These are phyloP conservation scores for Labeo calbasu DNA, from an alignment of 2,797 vertebrate species.

Conservation along the genomic window DNA sequence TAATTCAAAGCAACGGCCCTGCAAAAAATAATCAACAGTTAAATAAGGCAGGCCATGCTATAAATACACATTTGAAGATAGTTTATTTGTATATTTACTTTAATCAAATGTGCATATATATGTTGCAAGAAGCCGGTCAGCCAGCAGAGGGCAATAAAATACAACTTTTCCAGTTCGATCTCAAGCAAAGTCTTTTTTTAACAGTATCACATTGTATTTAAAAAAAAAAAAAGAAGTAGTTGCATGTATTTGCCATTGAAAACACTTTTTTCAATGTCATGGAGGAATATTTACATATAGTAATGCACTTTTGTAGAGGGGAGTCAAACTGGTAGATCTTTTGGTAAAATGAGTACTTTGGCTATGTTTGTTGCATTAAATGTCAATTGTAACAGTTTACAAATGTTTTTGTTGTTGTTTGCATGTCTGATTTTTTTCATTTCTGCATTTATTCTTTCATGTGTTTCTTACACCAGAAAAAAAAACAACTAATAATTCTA, in stretches of 20 bases:
- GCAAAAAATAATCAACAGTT: not conserved
- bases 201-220: not conserved
- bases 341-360: not conserved
- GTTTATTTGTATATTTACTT: not conserved
- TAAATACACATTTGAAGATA: not conserved
- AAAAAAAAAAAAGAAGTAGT: not conserved
- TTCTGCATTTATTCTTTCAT: no score
- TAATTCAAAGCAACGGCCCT: not conserved
- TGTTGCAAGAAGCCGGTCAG: not conserved
- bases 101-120: not conserved
- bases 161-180: slow-evolving; percentile 49
- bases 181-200: slow-evolving; percentile 43
- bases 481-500: no score
- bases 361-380: not conserved
- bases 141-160: slow-evolving; percentile 60
- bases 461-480: no score
- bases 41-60: not conserved
- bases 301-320: not conserved
- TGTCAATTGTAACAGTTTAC: not conserved
- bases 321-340: not conserved
- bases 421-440: no score
- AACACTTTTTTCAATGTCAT: not conserved
- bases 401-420: not conserved
- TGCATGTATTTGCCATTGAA: not conserved
- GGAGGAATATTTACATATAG: not conserved